phyloP scores from a whole-genome alignment of 2,888 invertebrate genomes.

The Philopedon plagiatum region DNA sequence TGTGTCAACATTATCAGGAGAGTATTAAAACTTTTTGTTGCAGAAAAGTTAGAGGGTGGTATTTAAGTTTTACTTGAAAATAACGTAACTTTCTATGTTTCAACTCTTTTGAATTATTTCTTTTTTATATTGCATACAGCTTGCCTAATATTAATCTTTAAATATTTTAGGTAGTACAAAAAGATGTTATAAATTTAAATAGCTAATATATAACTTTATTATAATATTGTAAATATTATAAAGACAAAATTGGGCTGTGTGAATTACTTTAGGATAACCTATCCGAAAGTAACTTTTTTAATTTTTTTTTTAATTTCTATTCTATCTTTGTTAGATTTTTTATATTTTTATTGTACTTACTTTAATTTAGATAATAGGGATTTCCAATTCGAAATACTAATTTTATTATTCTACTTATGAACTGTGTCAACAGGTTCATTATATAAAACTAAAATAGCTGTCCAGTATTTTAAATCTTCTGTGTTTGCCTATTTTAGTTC shows the following conservation, averaged over 20 bases:
- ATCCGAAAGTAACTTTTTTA: slow-evolving; percentile 18
- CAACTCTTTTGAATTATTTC: too few species aligned
- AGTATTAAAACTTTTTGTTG: too few species aligned
- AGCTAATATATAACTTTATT: slow-evolving; percentile 16
- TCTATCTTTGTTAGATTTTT: slow-evolving; percentile 32
- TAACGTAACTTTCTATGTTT: too few species aligned
- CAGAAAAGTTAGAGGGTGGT: not conserved
- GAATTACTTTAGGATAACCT: slow-evolving; percentile 12
- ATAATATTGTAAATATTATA: slow-evolving; percentile 35
- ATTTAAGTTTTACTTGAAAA: too few species aligned
- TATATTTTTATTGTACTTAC: slow-evolving; percentile 28
- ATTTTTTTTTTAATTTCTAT: slow-evolving; percentile 27
- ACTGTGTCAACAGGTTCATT: too few species aligned
- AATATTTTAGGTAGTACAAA: slow-evolving; percentile 11
- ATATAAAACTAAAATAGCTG: too few species aligned
- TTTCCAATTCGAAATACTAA: too few species aligned
- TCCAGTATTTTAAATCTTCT: too few species aligned
- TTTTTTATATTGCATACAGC: slow-evolving; percentile 10
- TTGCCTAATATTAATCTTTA: slow-evolving; percentile 1
- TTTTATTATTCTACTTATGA: too few species aligned
- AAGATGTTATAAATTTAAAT: slow-evolving; percentile 12
- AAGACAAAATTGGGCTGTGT: slow-evolving; percentile 42
- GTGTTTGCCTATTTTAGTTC: too few species aligned
- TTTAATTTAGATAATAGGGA: not conserved
- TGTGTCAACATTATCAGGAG: too few species aligned